These are phyloP conservation scores for Galago senegalensis DNA, from an alignment of 2,797 vertebrate species.

Conservation along the genomic window DNA sequence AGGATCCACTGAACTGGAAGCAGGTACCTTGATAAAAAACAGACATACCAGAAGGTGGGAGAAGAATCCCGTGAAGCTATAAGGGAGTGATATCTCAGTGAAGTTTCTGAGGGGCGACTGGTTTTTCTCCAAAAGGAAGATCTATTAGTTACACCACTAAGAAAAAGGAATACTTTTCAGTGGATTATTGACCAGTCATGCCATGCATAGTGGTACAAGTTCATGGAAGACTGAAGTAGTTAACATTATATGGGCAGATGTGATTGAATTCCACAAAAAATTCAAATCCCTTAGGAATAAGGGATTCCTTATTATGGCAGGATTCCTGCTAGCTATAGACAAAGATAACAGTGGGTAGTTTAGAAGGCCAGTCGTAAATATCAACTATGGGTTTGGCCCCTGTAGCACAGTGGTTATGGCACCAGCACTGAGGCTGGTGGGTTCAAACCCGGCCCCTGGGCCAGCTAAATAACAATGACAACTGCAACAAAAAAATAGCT, in stretches of 20 bases:
- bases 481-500: too few relatives aligned
- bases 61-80: not conserved
- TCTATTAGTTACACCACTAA: not conserved
- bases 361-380: not conserved
- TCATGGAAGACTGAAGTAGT: not conserved
- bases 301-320: too few relatives aligned
- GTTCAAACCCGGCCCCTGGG: too few relatives aligned
- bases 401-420: too few relatives aligned
- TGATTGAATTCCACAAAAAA: not conserved
- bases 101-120: not conserved
- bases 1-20: not conserved
- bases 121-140: not conserved
- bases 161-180: not conserved
- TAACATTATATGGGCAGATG: not conserved
- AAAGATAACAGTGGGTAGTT: not conserved
- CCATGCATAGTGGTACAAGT: not conserved
- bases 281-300: not conserved
- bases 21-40: not conserved
- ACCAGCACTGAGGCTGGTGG: too few relatives aligned
- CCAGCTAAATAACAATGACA: too few relatives aligned
- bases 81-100: not conserved
- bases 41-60: not conserved
- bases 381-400: not conserved
- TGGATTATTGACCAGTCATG: not conserved
- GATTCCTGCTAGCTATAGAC: not conserved